Evolutionary conservation across 1,140 invertebrate genomes (phyloP).

Genomic region (Stenopsyche tienmushanensis): DNA sequence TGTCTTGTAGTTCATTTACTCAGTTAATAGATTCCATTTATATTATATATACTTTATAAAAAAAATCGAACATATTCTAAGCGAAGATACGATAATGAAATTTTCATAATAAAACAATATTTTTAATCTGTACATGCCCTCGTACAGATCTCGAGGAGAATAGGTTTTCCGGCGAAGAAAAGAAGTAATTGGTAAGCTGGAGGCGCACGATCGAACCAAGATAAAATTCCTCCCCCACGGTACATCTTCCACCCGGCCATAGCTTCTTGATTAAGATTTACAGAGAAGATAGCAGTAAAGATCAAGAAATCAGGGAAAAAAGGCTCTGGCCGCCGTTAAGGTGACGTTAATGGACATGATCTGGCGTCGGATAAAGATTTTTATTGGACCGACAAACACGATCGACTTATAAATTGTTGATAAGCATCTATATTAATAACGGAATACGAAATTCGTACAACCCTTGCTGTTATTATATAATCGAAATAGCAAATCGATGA

Average conservation of each 20-base stretch:
- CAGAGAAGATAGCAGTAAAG: slow-evolving; percentile 31
- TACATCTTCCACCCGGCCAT: slow-evolving; percentile 16
- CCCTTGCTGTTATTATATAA: not conserved
- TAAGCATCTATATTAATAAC: slow-evolving; percentile 5
- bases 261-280: slow-evolving; percentile 38
- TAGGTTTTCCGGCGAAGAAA: slow-evolving; percentile 8
- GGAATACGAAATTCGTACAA: not conserved
- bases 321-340: slow-evolving; percentile 30
- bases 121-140: not conserved
- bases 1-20: no score
- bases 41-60: no score
- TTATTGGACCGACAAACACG: slow-evolving; percentile 33
- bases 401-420: slow-evolving; percentile 21
- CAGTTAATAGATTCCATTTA: no score
- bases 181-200: slow-evolving; percentile 29
- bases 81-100: no score
- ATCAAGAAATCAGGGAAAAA: slow-evolving; percentile 23
- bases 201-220: slow-evolving; percentile 25
- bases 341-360: slow-evolving; percentile 38
- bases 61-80: no score
- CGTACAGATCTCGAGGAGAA: not conserved
- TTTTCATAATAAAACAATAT: not conserved
- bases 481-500: no score
- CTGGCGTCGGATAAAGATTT: slow-evolving; percentile 37
- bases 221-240: slow-evolving; percentile 23